A percentile compares a stretch with the other conserved stretches of the same genome.
Evolutionary conservation across 2,888 invertebrate species (phyloP).

Genomic region (Diadromus collaris): DNA sequence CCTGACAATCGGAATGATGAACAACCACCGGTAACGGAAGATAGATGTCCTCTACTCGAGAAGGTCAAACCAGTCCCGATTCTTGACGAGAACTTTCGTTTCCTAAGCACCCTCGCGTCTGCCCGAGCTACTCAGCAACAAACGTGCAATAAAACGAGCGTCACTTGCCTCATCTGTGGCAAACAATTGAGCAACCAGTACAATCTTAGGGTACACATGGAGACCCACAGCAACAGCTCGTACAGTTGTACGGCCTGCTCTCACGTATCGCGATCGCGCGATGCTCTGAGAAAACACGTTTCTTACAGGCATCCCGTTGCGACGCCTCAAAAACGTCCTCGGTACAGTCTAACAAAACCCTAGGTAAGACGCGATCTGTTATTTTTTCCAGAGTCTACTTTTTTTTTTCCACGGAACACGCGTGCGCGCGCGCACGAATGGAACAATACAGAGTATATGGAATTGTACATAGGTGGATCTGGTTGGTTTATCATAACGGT

Average conservation of each 20-base stretch:
- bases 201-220: conserved; percentile 94
- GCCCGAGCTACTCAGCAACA: conserved; percentile 49
- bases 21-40: conserved; percentile 59
- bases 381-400: conserved; percentile 45
- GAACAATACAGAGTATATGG: not conserved
- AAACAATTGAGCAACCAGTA: conserved; percentile 95
- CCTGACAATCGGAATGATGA: conserved; percentile 67
- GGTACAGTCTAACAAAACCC: conserved; percentile 74
- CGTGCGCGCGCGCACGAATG: no score
- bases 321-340: conserved; percentile 79
- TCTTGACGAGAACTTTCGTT: conserved; percentile 59
- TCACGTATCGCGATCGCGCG: conserved; percentile 93
- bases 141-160: conserved; percentile 79
- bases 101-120: conserved; percentile 35
- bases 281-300: conserved; percentile 93
- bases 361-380: conserved; percentile 61
- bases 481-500: not conserved
- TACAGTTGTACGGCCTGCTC: conserved; percentile 94
- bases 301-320: conserved; percentile 90
- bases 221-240: conserved; percentile 93
- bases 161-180: conserved; percentile 91
- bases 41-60: conserved; percentile 70
- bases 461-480: conserved; percentile 43
- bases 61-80: conserved; percentile 73
- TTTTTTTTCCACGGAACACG: conserved; percentile 28